phyloP scores from a whole-genome alignment of 2,888 invertebrate species.

The Hydrotaea cyrtoneurina region DNA sequence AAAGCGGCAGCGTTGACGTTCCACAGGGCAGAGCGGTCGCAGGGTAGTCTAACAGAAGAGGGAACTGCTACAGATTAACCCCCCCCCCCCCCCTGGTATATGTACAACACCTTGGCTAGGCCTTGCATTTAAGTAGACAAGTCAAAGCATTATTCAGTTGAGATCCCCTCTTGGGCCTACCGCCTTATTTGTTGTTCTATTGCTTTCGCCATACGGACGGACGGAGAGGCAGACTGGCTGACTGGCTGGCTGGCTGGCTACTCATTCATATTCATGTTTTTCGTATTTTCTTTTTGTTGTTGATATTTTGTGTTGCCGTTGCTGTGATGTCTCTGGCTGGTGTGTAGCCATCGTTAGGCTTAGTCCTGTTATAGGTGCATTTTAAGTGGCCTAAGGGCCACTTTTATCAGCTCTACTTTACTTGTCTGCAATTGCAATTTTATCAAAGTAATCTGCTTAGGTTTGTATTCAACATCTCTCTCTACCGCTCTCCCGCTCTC shows the following conservation, averaged over 20 bases:
- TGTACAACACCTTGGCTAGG: too few species aligned
- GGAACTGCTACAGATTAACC: too few species aligned
- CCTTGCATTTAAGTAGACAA: too few species aligned
- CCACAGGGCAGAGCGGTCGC: background rate
- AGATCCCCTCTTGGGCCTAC: background rate
- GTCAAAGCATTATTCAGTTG: too few species aligned
- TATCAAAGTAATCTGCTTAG: constrained; percentile 64
- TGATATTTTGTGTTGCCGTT: background rate
- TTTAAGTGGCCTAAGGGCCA: constrained; percentile 65
- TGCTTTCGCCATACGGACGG: too few species aligned
- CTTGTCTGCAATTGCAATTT: constrained; percentile 62
- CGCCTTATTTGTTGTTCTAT: constrained; percentile 3
- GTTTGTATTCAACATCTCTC: constrained; percentile 9
- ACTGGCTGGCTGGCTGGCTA: background rate
- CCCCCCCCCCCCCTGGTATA: too few species aligned
- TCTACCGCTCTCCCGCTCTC: background rate
- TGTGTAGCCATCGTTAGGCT: constrained; percentile 31
- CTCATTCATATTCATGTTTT: constrained; percentile 32
- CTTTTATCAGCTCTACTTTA: constrained; percentile 60
- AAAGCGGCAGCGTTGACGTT: background rate
- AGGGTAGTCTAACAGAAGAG: background rate
- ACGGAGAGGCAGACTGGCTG: background rate
- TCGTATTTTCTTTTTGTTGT: background rate
- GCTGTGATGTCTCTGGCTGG: background rate
- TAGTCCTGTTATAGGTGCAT: constrained; percentile 59